Evolutionary conservation across 2,888 invertebrate species (phyloP).

Genomic region (Zaprionus lineosus): DNA sequence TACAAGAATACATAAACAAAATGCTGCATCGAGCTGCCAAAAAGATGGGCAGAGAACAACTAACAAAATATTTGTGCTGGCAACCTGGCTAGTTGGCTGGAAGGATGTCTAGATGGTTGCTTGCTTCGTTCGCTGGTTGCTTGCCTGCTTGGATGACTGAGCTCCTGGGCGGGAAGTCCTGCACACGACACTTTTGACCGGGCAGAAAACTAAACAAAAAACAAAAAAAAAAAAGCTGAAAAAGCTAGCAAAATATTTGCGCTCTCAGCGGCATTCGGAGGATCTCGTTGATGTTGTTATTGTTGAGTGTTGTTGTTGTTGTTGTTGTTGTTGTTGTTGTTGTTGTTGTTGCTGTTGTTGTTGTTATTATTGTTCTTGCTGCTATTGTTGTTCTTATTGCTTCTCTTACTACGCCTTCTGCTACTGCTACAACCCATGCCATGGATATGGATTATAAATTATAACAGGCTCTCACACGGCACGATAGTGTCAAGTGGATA

Average conservation of each 20-base stretch:
- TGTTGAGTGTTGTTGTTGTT: conserved; percentile 42
- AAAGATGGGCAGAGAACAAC: conserved; percentile 8
- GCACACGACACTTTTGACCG: conserved; percentile 41
- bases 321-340: conserved; percentile 21
- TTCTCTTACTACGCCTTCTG: too few species aligned
- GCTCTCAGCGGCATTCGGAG: conserved; percentile 43
- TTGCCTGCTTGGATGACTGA: conserved; percentile 21
- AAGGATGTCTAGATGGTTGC: too few species aligned
- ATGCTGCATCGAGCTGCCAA: conserved; percentile 12
- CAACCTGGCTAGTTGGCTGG: conserved; percentile 14
- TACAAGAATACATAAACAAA: conserved; percentile 44
- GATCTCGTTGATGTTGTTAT: conserved; percentile 30
- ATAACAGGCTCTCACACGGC: conserved; percentile 65
- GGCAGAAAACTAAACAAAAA: conserved; percentile 13
- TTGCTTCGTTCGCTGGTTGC: too few species aligned
- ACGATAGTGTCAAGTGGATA: conserved; percentile 41
- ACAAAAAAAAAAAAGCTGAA: conserved; percentile 9
- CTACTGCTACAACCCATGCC: too few species aligned
- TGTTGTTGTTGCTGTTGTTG: conserved; percentile 46
- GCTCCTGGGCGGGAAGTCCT: conserved; percentile 17
- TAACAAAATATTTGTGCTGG: conserved; percentile 59
- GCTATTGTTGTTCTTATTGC: too few species aligned
- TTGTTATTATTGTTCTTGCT: too few species aligned
- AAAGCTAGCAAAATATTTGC: conserved; percentile 49
- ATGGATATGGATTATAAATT: conserved; percentile 77